phyloP scores from a whole-genome alignment of 1,140 invertebrate species.

The Leptinotarsa defecta region DNA sequence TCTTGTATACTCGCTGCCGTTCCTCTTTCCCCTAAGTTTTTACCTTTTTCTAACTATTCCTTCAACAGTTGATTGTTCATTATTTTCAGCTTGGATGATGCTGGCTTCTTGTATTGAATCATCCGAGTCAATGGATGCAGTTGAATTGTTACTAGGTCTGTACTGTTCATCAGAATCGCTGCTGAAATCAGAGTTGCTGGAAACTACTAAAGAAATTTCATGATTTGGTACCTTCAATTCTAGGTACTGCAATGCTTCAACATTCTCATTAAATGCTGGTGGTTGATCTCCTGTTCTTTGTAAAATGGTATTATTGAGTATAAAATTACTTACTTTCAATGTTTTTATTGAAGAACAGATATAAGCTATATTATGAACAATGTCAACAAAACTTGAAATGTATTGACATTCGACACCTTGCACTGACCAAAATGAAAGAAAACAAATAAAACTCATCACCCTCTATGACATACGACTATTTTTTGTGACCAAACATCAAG shows the following conservation, averaged over 20 bases:
- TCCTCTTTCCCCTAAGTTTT: too few relatives aligned
- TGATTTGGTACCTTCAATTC: too few relatives aligned
- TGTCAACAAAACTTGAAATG: not conserved
- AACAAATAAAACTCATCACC: constrained; percentile 7
- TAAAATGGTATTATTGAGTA: not conserved
- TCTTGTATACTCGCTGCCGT: too few relatives aligned
- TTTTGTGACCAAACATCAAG: not conserved
- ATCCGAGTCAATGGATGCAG: constrained; percentile 17
- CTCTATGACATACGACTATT: not conserved
- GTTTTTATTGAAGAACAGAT: not conserved
- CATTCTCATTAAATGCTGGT: not conserved
- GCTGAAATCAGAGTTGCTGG: not conserved
- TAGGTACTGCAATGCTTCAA: not conserved
- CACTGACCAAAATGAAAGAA: constrained; percentile 3
- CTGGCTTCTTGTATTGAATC: not conserved
- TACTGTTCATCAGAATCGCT: constrained; percentile 19
- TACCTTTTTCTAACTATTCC: too few relatives aligned
- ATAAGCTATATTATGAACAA: not conserved
- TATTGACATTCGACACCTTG: not conserved
- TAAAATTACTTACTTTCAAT: not conserved
- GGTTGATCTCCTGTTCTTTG: not conserved
- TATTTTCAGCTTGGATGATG: constrained; percentile 18
- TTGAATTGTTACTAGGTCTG: constrained; percentile 10
- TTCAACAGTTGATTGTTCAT: not conserved
- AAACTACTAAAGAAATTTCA: not conserved